Evolutionary conservation across 1,140 invertebrate genomes (phyloP).

Genomic region (Gryllus bimaculatus): DNA sequence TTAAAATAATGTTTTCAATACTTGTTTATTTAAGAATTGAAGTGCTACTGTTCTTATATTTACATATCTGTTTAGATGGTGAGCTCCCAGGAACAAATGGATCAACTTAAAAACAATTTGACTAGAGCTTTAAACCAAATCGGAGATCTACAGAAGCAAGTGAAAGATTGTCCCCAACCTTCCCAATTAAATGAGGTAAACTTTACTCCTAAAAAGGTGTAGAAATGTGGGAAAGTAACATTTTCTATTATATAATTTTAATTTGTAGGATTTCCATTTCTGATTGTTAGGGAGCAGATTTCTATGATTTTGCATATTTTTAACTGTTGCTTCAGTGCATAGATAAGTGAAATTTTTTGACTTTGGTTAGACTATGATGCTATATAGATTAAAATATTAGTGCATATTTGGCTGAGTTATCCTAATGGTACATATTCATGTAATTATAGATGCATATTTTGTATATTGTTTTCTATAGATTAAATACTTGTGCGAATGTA

Average conservation of each 20-base stretch:
- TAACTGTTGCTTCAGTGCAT: too few species aligned
- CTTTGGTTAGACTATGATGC: too few species aligned
- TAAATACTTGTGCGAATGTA: too few species aligned
- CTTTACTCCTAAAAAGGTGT: neutral
- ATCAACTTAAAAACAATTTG: conserved; percentile 22
- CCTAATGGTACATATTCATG: too few species aligned
- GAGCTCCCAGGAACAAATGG: conserved; percentile 20
- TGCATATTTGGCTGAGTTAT: too few species aligned
- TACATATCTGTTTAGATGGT: conserved; percentile 12
- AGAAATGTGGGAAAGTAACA: neutral
- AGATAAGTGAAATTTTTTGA: too few species aligned
- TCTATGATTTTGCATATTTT: too few species aligned
- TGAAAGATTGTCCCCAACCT: neutral
- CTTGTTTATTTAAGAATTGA: neutral
- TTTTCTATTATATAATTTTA: neutral
- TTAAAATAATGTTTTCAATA: neutral
- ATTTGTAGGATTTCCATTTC: neutral
- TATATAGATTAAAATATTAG: too few species aligned
- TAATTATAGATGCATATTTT: too few species aligned
- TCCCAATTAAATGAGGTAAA: conserved; percentile 12
- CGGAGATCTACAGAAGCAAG: conserved; percentile 27
- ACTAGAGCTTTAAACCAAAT: conserved; percentile 28
- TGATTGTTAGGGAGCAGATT: too few species aligned
- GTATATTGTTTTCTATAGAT: too few species aligned
- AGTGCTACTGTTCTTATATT: neutral